Conservation (phyloP, 92 coral and sea anemone species). For the Palythoa grandiflora region DNA sequence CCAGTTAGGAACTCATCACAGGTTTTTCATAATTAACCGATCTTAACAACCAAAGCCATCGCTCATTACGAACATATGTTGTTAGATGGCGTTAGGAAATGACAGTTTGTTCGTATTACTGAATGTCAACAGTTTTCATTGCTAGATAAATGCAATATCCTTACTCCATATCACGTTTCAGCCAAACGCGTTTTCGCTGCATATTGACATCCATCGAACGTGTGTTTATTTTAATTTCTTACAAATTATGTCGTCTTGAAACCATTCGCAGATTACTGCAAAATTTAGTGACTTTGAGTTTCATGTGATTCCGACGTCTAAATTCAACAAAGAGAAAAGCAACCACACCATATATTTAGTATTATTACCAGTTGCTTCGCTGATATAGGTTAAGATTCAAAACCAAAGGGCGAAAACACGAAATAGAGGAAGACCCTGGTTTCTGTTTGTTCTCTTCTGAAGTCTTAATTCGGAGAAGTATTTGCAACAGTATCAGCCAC, state of each 20-base stretch:
- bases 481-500: neutral
- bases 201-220: neutral
- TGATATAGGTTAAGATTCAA: too few species aligned
- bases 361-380: neutral
- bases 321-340: neutral
- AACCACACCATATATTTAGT: neutral
- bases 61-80: neutral
- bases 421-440: too few species aligned
- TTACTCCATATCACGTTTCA: neutral
- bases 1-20: neutral
- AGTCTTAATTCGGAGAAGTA: neutral
- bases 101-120: neutral
- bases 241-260: neutral
- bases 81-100: neutral
- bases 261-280: neutral
- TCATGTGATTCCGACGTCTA: neutral
- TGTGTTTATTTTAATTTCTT: conserved; percentile 2
- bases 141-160: neutral
- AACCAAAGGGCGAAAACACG: too few species aligned
- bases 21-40: neutral
- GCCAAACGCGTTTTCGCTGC: neutral
- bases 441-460: too few species aligned
- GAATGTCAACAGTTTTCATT: conserved; percentile 10
- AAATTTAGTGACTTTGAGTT: neutral
- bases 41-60: neutral